These are phyloP conservation scores for Bombylius discolor DNA, from an alignment of 2,888 invertebrate species.

Conservation along the genomic window DNA sequence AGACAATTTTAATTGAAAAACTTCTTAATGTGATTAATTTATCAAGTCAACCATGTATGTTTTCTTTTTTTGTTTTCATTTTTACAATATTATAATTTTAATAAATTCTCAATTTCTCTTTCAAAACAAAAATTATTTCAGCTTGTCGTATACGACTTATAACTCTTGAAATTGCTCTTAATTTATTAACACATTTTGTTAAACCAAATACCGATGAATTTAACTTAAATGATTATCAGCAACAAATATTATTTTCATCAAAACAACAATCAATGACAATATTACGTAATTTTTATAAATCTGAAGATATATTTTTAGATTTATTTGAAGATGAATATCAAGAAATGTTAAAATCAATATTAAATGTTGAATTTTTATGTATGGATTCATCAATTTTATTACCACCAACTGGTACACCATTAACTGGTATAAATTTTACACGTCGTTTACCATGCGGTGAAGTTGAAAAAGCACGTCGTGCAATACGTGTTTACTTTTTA, in stretches of 20 bases:
- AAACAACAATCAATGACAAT: conserved; percentile 70
- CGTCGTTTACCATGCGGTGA: conserved; percentile 93
- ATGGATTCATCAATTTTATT: conserved; percentile 92
- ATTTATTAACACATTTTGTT: conserved; percentile 59
- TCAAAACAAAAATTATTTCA: too few species aligned
- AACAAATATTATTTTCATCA: conserved; percentile 51
- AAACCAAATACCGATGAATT: conserved; percentile 25
- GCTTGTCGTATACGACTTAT: conserved; percentile 82
- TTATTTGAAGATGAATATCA: conserved; percentile 97
- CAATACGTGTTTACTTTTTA: conserved; percentile 86
- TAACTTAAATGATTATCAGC: conserved; percentile 37
- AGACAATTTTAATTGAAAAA: conserved; percentile 67
- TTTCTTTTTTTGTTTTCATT: not conserved
- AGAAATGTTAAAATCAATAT: conserved; percentile 73
- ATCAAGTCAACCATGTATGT: conserved; percentile 75
- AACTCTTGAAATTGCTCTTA: conserved; percentile 78
- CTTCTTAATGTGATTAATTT: conserved; percentile 68
- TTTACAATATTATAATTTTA: too few species aligned
- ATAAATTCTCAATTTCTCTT: too few species aligned
- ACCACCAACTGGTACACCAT: conserved; percentile 89
- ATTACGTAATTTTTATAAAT: conserved; percentile 86
- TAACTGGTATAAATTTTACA: conserved; percentile 89
- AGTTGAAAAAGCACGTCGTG: conserved; percentile 74
- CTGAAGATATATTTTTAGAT: conserved; percentile 95
- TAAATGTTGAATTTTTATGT: conserved; percentile 89